phyloP scores from a whole-genome alignment of 2,113 vertebrate genomes.

The Irena cyanogastra region DNA sequence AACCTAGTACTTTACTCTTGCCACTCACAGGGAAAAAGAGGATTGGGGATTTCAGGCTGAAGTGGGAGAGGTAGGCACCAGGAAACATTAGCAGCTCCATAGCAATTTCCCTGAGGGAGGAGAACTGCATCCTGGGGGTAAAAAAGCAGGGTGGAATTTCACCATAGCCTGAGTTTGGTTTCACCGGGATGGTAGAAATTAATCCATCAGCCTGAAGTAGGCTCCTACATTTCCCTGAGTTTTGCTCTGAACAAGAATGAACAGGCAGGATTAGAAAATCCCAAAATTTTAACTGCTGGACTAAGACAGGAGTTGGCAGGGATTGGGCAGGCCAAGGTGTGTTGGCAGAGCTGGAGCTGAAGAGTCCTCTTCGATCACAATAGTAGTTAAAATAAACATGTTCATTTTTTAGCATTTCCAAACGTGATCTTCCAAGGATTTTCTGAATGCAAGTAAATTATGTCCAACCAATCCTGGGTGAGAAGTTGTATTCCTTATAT shows the following conservation, averaged over 20 bases:
- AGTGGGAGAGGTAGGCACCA: background rate
- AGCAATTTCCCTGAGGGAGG: background rate
- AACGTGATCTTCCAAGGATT: background rate
- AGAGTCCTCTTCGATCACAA: background rate
- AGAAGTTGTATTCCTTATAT: background rate
- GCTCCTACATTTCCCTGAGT: background rate
- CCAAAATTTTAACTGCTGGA: background rate
- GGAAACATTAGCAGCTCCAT: rapidly evolving
- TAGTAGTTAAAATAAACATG: background rate
- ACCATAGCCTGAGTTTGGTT: background rate
- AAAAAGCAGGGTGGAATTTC: background rate
- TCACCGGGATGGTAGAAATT: background rate
- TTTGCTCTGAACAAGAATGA: background rate
- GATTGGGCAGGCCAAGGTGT: background rate
- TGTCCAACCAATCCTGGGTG: background rate
- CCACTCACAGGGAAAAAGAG: background rate
- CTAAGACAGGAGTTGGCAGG: background rate
- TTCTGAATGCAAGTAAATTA: background rate
- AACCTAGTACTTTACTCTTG: background rate
- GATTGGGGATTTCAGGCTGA: background rate
- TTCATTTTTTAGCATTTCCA: background rate
- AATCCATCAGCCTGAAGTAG: background rate
- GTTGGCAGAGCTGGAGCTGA: background rate
- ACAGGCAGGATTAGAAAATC: background rate
- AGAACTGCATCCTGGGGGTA: background rate